phyloP scores from a whole-genome alignment of 2,888 invertebrate species.

The Troides aeacus region DNA sequence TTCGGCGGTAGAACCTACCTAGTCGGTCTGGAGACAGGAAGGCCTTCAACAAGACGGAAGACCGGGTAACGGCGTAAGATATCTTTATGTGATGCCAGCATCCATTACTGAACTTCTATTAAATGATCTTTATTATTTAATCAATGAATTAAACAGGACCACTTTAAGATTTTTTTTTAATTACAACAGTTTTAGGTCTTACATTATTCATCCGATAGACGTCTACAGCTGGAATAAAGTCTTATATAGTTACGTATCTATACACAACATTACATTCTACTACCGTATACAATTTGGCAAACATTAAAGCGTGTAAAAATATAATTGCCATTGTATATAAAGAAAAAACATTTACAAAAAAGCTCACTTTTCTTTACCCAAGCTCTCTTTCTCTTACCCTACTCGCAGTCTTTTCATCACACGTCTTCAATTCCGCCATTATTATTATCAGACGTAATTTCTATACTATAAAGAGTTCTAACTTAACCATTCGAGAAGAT shows the following conservation, averaged over 20 bases:
- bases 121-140: no score
- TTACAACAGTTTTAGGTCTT: no score
- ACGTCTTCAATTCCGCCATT: slow-evolving; percentile 20
- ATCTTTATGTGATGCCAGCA: no score
- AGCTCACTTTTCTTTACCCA: slow-evolving; percentile 55
- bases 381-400: slow-evolving; percentile 34
- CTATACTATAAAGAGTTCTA: not conserved
- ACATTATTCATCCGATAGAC: no score
- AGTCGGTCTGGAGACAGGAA: no score
- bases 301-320: slow-evolving; percentile 40
- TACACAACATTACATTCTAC: not conserved
- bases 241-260: not conserved
- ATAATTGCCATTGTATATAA: slow-evolving; percentile 35
- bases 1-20: no score
- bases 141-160: no score
- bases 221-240: no score
- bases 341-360: slow-evolving; percentile 40
- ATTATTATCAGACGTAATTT: not conserved
- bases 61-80: no score
- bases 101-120: no score
- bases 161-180: no score
- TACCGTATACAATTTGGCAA: slow-evolving; percentile 35
- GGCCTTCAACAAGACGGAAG: no score
- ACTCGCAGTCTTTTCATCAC: slow-evolving; percentile 34
- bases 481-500: not conserved